Evolutionary conservation across 30 jellyfish, hydroid and myxozoan species (phyloP).

Genomic region (Hydractinia symbiolongicarpus): DNA sequence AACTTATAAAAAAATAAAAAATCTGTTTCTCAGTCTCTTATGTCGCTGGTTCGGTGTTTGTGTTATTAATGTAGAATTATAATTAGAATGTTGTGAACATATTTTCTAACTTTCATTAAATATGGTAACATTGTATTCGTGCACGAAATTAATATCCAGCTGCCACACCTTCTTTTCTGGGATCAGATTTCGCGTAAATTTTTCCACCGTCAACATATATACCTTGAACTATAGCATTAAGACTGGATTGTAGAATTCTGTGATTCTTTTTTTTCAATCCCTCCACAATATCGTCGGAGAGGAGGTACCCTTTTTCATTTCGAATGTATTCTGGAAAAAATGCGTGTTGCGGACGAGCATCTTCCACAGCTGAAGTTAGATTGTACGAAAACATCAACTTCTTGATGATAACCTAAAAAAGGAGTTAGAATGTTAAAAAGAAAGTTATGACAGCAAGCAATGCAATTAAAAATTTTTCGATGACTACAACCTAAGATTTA

Average conservation of each 20-base stretch:
- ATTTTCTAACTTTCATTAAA: too few species aligned
- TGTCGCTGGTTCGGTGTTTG: too few species aligned
- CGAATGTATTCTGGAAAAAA: conserved; percentile 68
- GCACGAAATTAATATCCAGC: conserved; percentile 92
- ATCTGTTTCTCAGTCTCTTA: too few species aligned
- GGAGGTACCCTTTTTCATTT: conserved; percentile 48
- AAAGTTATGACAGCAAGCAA: not conserved
- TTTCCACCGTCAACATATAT: conserved; percentile 56
- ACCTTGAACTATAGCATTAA: conserved; percentile 81
- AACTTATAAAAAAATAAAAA: too few species aligned
- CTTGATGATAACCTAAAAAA: conserved; percentile 81
- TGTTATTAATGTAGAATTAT: too few species aligned
- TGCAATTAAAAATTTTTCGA: not conserved
- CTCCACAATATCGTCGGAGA: conserved; percentile 35
- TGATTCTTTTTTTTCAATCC: conserved; percentile 73
- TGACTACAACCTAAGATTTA: too few species aligned
- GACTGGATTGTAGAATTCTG: conserved; percentile 31
- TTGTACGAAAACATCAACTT: conserved; percentile 77
- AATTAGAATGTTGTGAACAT: too few species aligned
- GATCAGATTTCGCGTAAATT: conserved; percentile 74
- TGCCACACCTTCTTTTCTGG: conserved; percentile 78
- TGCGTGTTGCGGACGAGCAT: conserved; percentile 75
- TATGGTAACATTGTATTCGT: too few species aligned
- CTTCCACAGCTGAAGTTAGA: conserved; percentile 75
- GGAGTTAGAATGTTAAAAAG: not conserved